Conservation (phyloP, 2,113 vertebrate genomes). For the Alces alces region DNA sequence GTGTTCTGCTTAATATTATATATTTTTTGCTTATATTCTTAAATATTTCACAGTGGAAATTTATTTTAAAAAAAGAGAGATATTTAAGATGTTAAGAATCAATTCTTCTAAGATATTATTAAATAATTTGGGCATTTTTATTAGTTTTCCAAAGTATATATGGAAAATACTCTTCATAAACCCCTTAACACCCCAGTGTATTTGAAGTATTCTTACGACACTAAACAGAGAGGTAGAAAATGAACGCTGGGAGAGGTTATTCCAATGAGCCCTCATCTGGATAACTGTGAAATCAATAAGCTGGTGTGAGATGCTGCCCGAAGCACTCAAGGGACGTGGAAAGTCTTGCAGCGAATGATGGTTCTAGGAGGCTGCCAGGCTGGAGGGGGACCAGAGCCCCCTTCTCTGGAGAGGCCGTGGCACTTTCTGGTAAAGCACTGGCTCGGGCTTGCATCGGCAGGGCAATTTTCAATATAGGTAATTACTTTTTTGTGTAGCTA, state of each 20-base stretch:
- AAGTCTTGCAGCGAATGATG: neutral
- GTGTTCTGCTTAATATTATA: neutral
- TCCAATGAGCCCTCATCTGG: neutral
- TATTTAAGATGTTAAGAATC: neutral
- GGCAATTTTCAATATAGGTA: slow-evolving; percentile 18
- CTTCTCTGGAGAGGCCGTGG: neutral
- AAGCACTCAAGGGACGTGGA: neutral
- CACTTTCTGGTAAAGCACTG: neutral
- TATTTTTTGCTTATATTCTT: neutral
- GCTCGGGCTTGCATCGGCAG: neutral
- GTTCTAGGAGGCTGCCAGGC: neutral
- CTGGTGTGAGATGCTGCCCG: neutral
- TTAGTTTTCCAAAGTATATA: neutral
- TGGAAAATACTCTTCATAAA: neutral
- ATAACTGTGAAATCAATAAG: neutral
- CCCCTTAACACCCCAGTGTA: neutral
- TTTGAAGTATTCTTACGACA: neutral
- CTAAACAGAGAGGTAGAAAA: neutral
- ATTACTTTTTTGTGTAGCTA: slow-evolving; percentile 59
- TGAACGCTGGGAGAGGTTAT: neutral
- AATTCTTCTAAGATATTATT: neutral
- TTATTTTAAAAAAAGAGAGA: neutral
- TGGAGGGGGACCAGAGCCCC: fast-evolving
- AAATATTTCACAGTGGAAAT: neutral
- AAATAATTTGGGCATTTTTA: neutral